phyloP scores from a whole-genome alignment of 2,113 vertebrate genomes.

The Polyodon spathula region DNA sequence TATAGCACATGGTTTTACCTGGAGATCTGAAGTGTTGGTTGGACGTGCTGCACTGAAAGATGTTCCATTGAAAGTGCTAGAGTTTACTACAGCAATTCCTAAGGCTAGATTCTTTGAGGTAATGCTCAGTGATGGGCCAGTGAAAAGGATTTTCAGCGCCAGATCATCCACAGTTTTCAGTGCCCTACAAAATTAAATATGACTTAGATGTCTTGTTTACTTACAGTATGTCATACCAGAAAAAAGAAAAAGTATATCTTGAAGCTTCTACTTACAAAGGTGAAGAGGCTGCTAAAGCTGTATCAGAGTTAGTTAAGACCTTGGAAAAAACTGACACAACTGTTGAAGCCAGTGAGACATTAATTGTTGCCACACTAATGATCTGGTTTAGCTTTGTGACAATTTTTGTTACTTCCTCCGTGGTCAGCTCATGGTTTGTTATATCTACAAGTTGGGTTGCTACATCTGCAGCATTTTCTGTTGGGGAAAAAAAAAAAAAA shows the following conservation, averaged over 20 bases:
- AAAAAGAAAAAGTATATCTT: not conserved
- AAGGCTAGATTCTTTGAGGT: slow-evolving; percentile 72
- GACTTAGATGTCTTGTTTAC: no score
- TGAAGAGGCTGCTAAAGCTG: slow-evolving; percentile 58
- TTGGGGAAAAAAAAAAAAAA: not conserved
- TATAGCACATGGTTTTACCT: slow-evolving; percentile 54
- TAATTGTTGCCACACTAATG: slow-evolving; percentile 76
- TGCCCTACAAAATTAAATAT: slow-evolving; percentile 49
- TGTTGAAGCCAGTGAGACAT: slow-evolving; percentile 65
- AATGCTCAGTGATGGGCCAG: slow-evolving; percentile 69
- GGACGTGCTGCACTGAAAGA: slow-evolving; percentile 73
- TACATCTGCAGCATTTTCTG: slow-evolving; percentile 76
- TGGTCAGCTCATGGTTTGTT: slow-evolving; percentile 65
- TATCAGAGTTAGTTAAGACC: slow-evolving; percentile 74
- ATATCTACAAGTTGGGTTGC: slow-evolving; percentile 73
- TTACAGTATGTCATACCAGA: no score
- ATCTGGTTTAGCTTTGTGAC: slow-evolving; percentile 78
- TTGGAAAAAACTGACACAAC: slow-evolving; percentile 91
- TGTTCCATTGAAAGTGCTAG: slow-evolving; percentile 56
- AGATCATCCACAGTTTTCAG: slow-evolving; percentile 81
- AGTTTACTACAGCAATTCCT: slow-evolving; percentile 67
- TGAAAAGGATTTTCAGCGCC: slow-evolving; percentile 76
- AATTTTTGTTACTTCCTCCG: slow-evolving; percentile 73
- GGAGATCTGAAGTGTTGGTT: slow-evolving; percentile 62
- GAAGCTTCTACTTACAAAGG: slow-evolving; percentile 62